Evolutionary conservation across 2,888 invertebrate species (phyloP).

Genomic region (Meganola albula): DNA sequence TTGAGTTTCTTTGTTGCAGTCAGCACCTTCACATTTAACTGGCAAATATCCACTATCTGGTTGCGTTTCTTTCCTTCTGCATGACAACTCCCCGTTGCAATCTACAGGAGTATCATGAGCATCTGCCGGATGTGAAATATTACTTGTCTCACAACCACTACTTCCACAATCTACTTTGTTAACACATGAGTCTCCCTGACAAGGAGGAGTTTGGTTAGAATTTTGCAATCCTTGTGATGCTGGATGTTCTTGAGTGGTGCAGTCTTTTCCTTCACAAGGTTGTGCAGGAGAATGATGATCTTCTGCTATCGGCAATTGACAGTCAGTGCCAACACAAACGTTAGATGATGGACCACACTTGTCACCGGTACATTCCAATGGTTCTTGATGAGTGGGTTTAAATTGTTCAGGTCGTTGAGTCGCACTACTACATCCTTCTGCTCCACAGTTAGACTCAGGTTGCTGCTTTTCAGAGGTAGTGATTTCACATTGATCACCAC

Average conservation of each 20-base stretch:
- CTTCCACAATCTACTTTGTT: conserved; percentile 17
- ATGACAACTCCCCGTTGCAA: conserved; percentile 42
- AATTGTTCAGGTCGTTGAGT: conserved; percentile 15
- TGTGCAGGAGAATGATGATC: conserved; percentile 20
- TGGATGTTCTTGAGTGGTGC: not conserved
- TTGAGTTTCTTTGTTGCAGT: conserved; percentile 32
- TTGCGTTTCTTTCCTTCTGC: conserved; percentile 41
- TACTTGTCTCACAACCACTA: conserved; percentile 15
- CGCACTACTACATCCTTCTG: conserved; percentile 30
- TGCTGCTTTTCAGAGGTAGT: conserved; percentile 33
- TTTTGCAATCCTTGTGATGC: conserved; percentile 9
- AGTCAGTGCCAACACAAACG: conserved; percentile 33
- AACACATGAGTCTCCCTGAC: conserved; percentile 21
- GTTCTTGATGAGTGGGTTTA: conserved; percentile 15
- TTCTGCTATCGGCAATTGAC: conserved; percentile 18
- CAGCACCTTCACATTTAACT: conserved; percentile 33
- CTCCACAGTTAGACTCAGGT: conserved; percentile 29
- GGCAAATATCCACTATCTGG: conserved; percentile 27
- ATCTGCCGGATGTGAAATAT: conserved; percentile 16
- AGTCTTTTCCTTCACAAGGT: conserved; percentile 34
- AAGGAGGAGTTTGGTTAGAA: conserved; percentile 10
- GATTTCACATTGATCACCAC: conserved; percentile 49
- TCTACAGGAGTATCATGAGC: conserved; percentile 26
- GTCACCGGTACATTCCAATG: conserved; percentile 24
- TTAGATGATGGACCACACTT: conserved; percentile 21